These are phyloP conservation scores for Saturnia pavonia DNA, from an alignment of 2,888 invertebrate species.

Conservation along the genomic window DNA sequence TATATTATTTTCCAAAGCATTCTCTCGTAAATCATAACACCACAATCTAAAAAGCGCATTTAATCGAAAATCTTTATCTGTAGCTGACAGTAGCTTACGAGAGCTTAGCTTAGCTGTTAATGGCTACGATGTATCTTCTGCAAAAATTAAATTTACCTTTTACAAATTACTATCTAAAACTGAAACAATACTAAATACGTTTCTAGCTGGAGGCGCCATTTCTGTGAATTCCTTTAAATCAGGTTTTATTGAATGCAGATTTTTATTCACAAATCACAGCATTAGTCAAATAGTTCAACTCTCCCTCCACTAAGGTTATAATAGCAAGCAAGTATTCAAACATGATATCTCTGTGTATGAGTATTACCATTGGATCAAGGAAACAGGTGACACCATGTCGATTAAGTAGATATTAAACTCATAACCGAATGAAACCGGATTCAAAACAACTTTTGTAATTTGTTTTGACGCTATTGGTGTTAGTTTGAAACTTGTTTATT, in stretches of 20 bases:
- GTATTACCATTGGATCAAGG: not conserved
- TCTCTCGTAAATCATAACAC: too few relatives aligned
- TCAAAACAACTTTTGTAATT: constrained; percentile 24
- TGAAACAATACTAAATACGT: not conserved
- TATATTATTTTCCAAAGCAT: not conserved
- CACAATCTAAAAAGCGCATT: too few relatives aligned
- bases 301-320: not conserved
- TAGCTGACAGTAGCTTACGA: too few relatives aligned
- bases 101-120: too few relatives aligned
- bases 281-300: not conserved
- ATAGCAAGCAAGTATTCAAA: not conserved
- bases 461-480: constrained; percentile 5
- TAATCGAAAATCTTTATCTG: too few relatives aligned
- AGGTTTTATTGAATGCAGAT: not conserved
- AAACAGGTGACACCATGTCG: not conserved
- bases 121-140: too few relatives aligned
- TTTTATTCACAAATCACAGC: not conserved
- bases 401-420: not conserved
- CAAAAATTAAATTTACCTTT: not conserved
- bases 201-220: not conserved
- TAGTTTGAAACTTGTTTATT: constrained; percentile 16
- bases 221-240: not conserved
- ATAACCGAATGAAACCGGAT: constrained; percentile 32
- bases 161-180: not conserved
- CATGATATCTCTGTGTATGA: not conserved